phyloP scores from a whole-genome alignment of 1,140 invertebrate genomes.

The Asbolus verrucosus region DNA sequence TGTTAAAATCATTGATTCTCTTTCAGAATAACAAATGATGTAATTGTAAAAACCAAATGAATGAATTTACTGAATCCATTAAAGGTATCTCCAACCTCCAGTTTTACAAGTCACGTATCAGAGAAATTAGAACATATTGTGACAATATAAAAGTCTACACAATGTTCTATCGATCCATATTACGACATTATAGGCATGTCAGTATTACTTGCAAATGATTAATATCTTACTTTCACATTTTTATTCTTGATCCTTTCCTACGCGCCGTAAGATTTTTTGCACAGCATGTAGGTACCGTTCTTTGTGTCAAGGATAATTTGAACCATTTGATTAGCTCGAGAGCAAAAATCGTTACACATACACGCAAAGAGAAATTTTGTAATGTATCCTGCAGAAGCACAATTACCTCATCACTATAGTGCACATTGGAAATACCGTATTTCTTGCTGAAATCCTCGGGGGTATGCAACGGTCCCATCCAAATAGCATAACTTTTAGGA shows the following conservation, averaged over 20 bases:
- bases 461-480: constrained; percentile 84
- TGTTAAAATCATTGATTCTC: background rate
- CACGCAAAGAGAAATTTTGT: background rate
- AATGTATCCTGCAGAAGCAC: too few relatives aligned
- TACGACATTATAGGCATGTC: background rate
- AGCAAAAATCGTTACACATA: background rate
- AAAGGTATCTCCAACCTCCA: too few relatives aligned
- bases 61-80: too few relatives aligned
- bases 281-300: constrained; percentile 15
- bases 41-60: background rate
- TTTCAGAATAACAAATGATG: background rate
- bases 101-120: too few relatives aligned
- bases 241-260: constrained; percentile 7
- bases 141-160: too few relatives aligned
- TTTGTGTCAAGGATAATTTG: constrained; percentile 10
- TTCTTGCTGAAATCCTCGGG: constrained; percentile 80
- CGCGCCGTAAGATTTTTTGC: background rate
- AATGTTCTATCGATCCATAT: background rate
- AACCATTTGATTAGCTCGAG: background rate
- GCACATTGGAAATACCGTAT: constrained; percentile 87
- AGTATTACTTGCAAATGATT: constrained; percentile 7
- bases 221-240: constrained; percentile 12
- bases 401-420: constrained; percentile 85
- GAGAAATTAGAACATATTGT: too few relatives aligned
- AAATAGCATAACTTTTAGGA: constrained; percentile 86